These are phyloP conservation scores for Allygus modestus DNA, from an alignment of 2,888 invertebrate species.

Conservation along the genomic window DNA sequence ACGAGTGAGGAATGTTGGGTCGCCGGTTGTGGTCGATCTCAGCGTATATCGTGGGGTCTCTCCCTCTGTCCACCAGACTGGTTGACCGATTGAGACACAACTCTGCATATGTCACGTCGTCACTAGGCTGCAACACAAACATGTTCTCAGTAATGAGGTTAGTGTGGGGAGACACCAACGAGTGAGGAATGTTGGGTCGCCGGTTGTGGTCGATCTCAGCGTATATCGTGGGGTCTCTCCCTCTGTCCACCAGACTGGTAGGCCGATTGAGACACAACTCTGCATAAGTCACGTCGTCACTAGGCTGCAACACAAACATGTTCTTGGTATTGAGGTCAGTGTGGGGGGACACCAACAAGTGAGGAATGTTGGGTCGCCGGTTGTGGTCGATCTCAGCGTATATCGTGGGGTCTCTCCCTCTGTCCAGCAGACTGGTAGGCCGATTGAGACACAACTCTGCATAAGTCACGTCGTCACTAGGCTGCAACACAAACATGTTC, in stretches of 20 bases:
- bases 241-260: too few relatives aligned
- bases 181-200: constrained; percentile 68
- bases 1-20: constrained; percentile 62
- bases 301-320: constrained; percentile 4
- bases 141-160: constrained; percentile 9
- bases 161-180: constrained; percentile 35
- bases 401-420: constrained; percentile 82
- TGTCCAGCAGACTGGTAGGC: constrained; percentile 76
- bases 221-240: constrained; percentile 80
- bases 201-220: constrained; percentile 85
- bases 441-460: constrained; percentile 79
- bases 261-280: too few relatives aligned
- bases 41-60: constrained; percentile 85
- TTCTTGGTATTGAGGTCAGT: constrained; percentile 69
- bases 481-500: constrained; percentile 66
- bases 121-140: constrained; percentile 71
- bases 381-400: constrained; percentile 87
- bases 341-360: constrained; percentile 61
- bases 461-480: constrained; percentile 79
- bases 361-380: constrained; percentile 72
- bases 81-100: constrained; percentile 78
- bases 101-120: constrained; percentile 82
- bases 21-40: constrained; percentile 84
- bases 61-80: constrained; percentile 78
- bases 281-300: too few relatives aligned